These are phyloP conservation scores for Zosterops pallidus DNA, from an alignment of 2,113 vertebrate genomes.

Conservation along the genomic window DNA sequence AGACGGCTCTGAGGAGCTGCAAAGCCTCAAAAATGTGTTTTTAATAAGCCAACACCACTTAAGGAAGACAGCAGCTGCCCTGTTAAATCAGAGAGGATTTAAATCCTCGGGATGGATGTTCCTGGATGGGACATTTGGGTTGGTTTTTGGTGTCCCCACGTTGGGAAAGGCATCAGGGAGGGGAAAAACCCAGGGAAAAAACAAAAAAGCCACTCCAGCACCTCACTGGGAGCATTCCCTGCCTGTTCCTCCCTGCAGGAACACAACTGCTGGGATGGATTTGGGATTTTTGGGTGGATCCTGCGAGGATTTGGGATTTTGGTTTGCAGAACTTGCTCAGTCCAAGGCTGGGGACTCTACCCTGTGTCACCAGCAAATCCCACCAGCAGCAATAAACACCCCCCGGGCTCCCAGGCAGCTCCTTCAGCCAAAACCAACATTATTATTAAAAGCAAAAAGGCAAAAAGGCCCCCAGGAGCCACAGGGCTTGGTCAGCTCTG, in stretches of 20 bases:
- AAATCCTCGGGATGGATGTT: not conserved
- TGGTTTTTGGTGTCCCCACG: not conserved
- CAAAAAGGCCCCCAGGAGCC: not conserved
- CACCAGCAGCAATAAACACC: not conserved
- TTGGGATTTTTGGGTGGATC: too few relatives aligned
- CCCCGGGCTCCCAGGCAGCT: not conserved
- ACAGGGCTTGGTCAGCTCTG: not conserved
- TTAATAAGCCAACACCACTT: conserved; percentile 19
- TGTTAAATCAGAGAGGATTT: not conserved
- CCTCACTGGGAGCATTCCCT: not conserved
- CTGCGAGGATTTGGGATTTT: not conserved
- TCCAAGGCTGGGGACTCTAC: not conserved
- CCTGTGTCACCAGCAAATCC: not conserved
- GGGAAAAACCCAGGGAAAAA: not conserved
- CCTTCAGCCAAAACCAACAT: not conserved
- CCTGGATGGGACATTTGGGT: accelerated
- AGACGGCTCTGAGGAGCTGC: not conserved
- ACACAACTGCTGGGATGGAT: not conserved
- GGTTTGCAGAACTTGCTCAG: not conserved
- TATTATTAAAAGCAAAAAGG: not conserved
- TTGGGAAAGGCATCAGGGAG: not conserved
- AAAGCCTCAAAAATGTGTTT: conserved; percentile 59
- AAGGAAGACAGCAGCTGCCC: not conserved
- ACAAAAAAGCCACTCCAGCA: not conserved
- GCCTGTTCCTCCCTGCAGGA: not conserved